Evolutionary conservation across 2,113 vertebrate species (phyloP).

Genomic region (Lagenorhynchus albirostris): DNA sequence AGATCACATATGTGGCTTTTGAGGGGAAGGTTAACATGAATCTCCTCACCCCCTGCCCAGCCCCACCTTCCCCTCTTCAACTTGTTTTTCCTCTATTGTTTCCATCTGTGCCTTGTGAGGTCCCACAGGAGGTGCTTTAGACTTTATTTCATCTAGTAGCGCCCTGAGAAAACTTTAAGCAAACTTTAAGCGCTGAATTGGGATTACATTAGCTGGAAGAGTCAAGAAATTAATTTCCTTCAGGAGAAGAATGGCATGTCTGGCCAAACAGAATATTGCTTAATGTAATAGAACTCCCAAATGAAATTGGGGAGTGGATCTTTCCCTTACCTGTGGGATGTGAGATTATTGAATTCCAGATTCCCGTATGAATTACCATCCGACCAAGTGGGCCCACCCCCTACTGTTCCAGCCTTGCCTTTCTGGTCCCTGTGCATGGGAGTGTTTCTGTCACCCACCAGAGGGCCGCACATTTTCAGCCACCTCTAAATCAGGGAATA

Average conservation of each 20-base stretch:
- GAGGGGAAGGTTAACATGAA: neutral
- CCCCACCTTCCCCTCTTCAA: neutral
- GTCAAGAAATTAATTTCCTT: constrained; percentile 82
- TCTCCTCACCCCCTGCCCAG: neutral
- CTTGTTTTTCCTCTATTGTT: neutral
- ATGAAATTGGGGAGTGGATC: constrained; percentile 68
- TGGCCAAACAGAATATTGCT: constrained; percentile 77
- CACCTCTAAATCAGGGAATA: constrained; percentile 67
- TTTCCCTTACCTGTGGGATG: constrained; percentile 70
- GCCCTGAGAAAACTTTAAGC: constrained; percentile 69
- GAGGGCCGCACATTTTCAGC: constrained; percentile 42
- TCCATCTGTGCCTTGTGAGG: neutral
- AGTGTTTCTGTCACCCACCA: neutral
- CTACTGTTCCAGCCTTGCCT: neutral
- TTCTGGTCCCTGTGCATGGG: neutral
- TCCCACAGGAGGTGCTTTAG: constrained; percentile 46
- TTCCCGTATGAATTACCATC: constrained; percentile 77
- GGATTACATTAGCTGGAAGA: constrained; percentile 72
- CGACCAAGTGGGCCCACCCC: constrained; percentile 51
- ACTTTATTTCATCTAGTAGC: constrained; percentile 45
- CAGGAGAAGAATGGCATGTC: constrained; percentile 75
- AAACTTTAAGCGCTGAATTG: constrained; percentile 69
- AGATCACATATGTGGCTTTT: neutral
- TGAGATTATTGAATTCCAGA: constrained; percentile 78
- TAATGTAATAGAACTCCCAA: constrained; percentile 74